Base-by-base conservation (phyloP, 2,113 vertebrate genomes). In the Cheirogaleus medius region DNA sequence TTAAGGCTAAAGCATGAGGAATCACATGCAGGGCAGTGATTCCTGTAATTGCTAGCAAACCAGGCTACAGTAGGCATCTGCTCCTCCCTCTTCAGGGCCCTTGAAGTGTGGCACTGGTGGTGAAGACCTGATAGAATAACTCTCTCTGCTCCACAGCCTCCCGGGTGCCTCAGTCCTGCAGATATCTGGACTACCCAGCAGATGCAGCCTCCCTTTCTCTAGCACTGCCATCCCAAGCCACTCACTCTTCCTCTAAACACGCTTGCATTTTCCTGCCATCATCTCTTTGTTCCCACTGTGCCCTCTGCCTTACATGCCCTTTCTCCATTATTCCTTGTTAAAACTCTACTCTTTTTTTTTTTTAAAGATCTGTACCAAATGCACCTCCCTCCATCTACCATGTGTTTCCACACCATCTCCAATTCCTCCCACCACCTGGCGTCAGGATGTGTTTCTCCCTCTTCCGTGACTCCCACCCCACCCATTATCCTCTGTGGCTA, bases 1-100 rank as follows among this genome's bases (percentile, higher is more conserved):
- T 1, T 4, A 32, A 56, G 11, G 42, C 60, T 25, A 29, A 63
- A 49, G 29, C 68, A 10, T 29, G 80, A 84, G 63, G n/a, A 87
- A 64, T 17, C 15, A 37, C 0, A 11, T 0, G 2, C 39, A 87
- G 42, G 21, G 42, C 6, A 13, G 5, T 23, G 58, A 54, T 63
- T 76, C 56, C 58, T 85, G 5, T 44, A 32, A 69, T 2, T 39
- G 34, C 47, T 37, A 39, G 54, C 27, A 90, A 95, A 25, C 18
- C 58, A 74, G 32, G 81, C 82, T 80, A 1, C 4, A 1, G 7
- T 0, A 21, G 14, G n/a, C 64, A 32, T 64, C 6, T 4, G 2
- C 39, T 74, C 37, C 64, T 91, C 47, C 56, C 42, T 54, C n/a
- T 49, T 39, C 25, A 52, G 15, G 17, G 39, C 5, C 64, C 39